phyloP scores from a whole-genome alignment of 1,140 invertebrate species.

The Zaprionus camerounensis region DNA sequence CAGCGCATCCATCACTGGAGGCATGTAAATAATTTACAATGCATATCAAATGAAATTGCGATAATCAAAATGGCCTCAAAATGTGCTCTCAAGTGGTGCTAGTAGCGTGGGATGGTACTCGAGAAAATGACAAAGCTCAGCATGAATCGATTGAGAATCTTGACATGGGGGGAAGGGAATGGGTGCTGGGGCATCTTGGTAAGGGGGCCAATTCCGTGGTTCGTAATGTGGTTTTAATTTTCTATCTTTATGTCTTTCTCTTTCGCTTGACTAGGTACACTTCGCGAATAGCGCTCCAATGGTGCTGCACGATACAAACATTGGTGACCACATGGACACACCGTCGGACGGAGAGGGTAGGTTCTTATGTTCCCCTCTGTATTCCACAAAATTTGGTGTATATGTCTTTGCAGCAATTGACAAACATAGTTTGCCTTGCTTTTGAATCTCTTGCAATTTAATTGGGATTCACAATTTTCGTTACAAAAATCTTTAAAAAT shows the following conservation, averaged over 20 bases:
- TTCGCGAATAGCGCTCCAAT: slow-evolving; percentile 69
- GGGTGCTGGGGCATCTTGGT: not conserved
- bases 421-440: slow-evolving; percentile 7
- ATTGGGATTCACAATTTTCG: slow-evolving; percentile 11
- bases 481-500: slow-evolving; percentile 13
- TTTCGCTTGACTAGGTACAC: slow-evolving; percentile 61
- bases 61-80: slow-evolving; percentile 32
- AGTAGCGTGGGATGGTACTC: slow-evolving; percentile 30
- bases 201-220: not conserved
- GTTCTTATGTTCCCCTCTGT: not conserved
- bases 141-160: slow-evolving; percentile 42
- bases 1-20: not conserved
- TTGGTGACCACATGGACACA: slow-evolving; percentile 51
- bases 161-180: not conserved
- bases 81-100: slow-evolving; percentile 34
- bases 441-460: not conserved
- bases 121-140: slow-evolving; percentile 40
- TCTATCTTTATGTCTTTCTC: slow-evolving; percentile 26
- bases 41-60: slow-evolving; percentile 17
- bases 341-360: slow-evolving; percentile 53
- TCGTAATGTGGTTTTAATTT: slow-evolving; percentile 28
- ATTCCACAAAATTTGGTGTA: slow-evolving; percentile 1
- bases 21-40: slow-evolving; percentile 3
- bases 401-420: not conserved
- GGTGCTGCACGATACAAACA: slow-evolving; percentile 54